Evolutionary conservation across 2,113 vertebrate species (phyloP), one percentile per base, ranked within the genome.

Genomic region (Pimephales promelas): DNA sequence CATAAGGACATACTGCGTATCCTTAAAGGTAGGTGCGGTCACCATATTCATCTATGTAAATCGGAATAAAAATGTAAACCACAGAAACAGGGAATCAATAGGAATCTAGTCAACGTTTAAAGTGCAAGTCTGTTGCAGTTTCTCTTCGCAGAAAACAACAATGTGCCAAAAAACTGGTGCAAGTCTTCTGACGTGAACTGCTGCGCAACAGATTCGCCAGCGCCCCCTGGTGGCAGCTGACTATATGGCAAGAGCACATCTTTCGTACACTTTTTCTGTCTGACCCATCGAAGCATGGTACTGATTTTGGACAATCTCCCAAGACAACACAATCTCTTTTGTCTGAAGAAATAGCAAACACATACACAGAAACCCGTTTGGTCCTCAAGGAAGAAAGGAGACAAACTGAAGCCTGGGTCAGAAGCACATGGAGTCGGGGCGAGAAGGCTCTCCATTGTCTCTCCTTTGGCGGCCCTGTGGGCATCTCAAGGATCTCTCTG

Each of bases 51-150:
- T 93, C 89, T 87, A 90, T 90, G 88, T 92, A 89, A 91, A 92
- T 89, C 89, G 92, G 92, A 92, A 86, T 90, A 91, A 86, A 94
- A 92, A 93, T 94, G 94, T 94, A 94, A 95, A 95, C 93, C 92
- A 90, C 83, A 90, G 89, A 91, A 91, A 92, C 88, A 88, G 92
- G 91, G 91, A 90, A 90, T 91, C 87, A 88, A 92, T 90, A 91
- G 88, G 89, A 93, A 92, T 93, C 92, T 87, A 92, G 90, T 92
- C 89, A 91, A 92, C 83, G 73, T 92, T 85, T 95, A 95, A 95
- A 95, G 94, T 95, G 94, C 94, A 95, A 94, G 92, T 94, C 93
- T 95, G 92, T 92, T 92, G 93, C 93, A 93, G 94, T 93, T 91
- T 88, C 68, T 91, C 91, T 93, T 90, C 90, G 91, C 90, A 89